A percentile compares a stretch with the other conserved stretches of the same genome.
phyloP scores from a whole-genome alignment of 2,888 invertebrate genomes.

The Tanytarsus gracilentus region DNA sequence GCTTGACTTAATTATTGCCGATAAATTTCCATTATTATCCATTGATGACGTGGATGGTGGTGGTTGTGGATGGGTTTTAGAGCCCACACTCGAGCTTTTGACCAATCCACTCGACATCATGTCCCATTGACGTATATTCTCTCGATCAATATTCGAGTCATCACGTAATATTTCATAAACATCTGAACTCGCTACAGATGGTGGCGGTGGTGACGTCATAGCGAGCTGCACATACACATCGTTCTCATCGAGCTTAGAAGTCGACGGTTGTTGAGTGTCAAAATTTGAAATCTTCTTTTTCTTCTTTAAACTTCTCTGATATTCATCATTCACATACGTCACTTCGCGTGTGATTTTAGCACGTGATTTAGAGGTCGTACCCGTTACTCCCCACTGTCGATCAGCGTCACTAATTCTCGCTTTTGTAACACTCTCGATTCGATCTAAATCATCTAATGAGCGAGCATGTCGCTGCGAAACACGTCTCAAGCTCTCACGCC shows the following conservation, averaged over 20 bases:
- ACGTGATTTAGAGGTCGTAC: slow-evolving; percentile 31
- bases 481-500: slow-evolving; percentile 69
- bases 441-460: slow-evolving; percentile 73
- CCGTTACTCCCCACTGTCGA: slow-evolving; percentile 28
- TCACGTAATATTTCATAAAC: slow-evolving; percentile 42
- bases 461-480: slow-evolving; percentile 74
- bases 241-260: slow-evolving; percentile 43
- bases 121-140: slow-evolving; percentile 81
- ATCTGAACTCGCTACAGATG: slow-evolving; percentile 34
- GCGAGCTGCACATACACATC: slow-evolving; percentile 49
- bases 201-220: slow-evolving; percentile 7
- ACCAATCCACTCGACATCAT: slow-evolving; percentile 74
- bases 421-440: slow-evolving; percentile 35
- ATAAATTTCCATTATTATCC: no score
- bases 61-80: not conserved
- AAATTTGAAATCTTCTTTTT: slow-evolving; percentile 34
- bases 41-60: no score
- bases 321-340: slow-evolving; percentile 63
- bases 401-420: slow-evolving; percentile 28
- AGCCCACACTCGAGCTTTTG: slow-evolving; percentile 41
- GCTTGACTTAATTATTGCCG: slow-evolving; percentile 11
- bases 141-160: slow-evolving; percentile 62
- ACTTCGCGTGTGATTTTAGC: slow-evolving; percentile 58
- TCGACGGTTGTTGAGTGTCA: slow-evolving; percentile 35
- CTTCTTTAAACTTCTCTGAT: slow-evolving; percentile 23